phyloP scores from a whole-genome alignment of 1,140 invertebrate genomes.

The Periplaneta americana region DNA sequence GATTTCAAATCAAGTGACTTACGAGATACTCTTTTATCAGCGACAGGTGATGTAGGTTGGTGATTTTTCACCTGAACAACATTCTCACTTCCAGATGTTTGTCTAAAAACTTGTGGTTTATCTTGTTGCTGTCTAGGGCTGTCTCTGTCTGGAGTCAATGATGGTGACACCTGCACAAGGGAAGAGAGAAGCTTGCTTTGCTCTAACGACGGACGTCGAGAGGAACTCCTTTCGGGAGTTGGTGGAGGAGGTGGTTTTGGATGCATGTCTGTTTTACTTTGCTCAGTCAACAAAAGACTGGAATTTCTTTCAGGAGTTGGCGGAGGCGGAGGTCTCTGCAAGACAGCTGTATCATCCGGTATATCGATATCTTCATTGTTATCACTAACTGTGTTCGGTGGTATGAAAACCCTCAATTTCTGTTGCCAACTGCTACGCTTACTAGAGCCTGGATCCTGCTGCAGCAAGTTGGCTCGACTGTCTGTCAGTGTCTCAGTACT shows the following conservation, averaged over 20 bases:
- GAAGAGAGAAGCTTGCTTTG: neutral
- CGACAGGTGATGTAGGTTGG: neutral
- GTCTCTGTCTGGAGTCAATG: neutral
- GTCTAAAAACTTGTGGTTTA: too few species aligned
- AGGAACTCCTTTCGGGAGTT: constrained; percentile 4
- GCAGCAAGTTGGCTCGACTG: constrained; percentile 18
- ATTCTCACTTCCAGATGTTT: too few species aligned
- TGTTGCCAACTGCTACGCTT: constrained; percentile 1
- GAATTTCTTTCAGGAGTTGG: constrained; percentile 3
- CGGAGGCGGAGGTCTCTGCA: constrained; percentile 4
- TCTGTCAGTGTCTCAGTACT: constrained; percentile 27
- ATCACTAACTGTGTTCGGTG: neutral
- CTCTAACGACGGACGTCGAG: neutral
- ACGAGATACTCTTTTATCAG: neutral
- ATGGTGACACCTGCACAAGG: neutral
- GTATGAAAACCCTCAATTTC: constrained; percentile 13
- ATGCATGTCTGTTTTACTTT: neutral
- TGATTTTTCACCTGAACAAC: neutral
- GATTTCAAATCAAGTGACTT: neutral
- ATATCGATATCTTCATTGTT: neutral
- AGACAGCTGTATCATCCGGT: neutral
- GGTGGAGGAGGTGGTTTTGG: constrained; percentile 3
- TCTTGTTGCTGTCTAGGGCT: neutral
- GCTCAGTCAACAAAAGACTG: neutral
- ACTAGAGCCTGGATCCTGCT: neutral